Evolutionary conservation across 2,888 invertebrate species (phyloP).

Genomic region (Platypus cylindrus): DNA sequence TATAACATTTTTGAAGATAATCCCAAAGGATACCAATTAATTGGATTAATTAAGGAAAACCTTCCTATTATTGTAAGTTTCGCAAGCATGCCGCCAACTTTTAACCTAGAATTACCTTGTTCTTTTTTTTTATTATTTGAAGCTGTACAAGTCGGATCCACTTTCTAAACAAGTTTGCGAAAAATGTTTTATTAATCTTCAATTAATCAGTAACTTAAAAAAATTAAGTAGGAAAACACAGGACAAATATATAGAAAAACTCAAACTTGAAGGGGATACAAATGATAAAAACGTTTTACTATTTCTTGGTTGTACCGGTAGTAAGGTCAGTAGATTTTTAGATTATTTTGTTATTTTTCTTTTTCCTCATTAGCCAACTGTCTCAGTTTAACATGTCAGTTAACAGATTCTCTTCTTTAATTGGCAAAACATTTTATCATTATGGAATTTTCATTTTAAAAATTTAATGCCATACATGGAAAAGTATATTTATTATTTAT

Average conservation of each 20-base stretch:
- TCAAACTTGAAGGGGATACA: conserved; percentile 15
- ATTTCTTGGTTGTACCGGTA: conserved; percentile 20
- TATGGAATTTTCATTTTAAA: too few species aligned
- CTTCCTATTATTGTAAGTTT: conserved; percentile 32
- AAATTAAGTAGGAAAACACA: conserved; percentile 26
- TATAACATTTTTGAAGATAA: conserved; percentile 33
- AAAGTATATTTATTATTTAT: too few species aligned
- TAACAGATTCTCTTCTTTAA: too few species aligned
- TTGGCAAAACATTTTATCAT: too few species aligned
- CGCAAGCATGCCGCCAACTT: conserved; percentile 4
- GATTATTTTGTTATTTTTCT: too few species aligned
- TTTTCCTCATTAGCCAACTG: too few species aligned
- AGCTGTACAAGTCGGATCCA: conserved; percentile 35
- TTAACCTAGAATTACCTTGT: conserved; percentile 5
- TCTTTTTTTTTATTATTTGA: conserved; percentile 15
- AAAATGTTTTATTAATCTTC: conserved; percentile 27
- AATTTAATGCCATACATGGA: too few species aligned
- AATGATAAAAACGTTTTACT: conserved; percentile 17
- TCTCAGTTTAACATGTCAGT: too few species aligned
- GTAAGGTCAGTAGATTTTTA: conserved; percentile 16
- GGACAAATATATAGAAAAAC: conserved; percentile 23
- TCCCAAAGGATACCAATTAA: conserved; percentile 30
- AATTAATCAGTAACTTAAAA: conserved; percentile 26
- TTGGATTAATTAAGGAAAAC: conserved; percentile 32
- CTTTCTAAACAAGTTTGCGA: conserved; percentile 33